Evolutionary conservation across 92 coral and sea anemone species (phyloP).

Genomic region (Montipora capitata): DNA sequence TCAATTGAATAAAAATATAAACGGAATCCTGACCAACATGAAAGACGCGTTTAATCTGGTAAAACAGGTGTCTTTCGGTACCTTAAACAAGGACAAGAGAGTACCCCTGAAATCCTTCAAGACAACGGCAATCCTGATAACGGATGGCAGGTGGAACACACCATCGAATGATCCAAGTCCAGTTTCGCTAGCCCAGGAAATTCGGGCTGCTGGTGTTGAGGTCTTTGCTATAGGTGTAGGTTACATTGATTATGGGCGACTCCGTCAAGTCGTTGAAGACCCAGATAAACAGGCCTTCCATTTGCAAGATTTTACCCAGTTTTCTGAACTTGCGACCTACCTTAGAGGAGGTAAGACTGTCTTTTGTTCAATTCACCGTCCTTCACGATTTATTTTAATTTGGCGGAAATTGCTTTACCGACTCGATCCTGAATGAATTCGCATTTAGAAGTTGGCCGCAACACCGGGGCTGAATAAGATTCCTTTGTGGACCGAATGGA

Average conservation of each 20-base stretch:
- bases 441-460: too few species aligned
- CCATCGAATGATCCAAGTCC: constrained; percentile 62
- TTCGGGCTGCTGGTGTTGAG: constrained; percentile 48
- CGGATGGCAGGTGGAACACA: constrained; percentile 85
- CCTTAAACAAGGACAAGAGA: constrained; percentile 47
- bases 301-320: constrained; percentile 68
- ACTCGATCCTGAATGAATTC: too few species aligned
- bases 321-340: constrained; percentile 82
- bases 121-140: constrained; percentile 78
- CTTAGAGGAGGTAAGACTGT: constrained; percentile 83
- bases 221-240: constrained; percentile 87
- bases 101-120: constrained; percentile 27
- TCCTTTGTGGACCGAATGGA: too few species aligned
- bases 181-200: constrained; percentile 31
- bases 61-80: constrained; percentile 51
- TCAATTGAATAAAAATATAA: constrained; percentile 13
- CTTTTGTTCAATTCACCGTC: too few species aligned
- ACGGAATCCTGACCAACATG: constrained; percentile 74
- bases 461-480: too few species aligned
- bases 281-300: constrained; percentile 72
- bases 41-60: constrained; percentile 73
- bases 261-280: constrained; percentile 10
- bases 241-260: constrained; percentile 26
- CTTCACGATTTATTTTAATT: too few species aligned
- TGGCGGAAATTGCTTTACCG: too few species aligned